Conservation (phyloP, 2,797 vertebrate species). For the Selene dorsalis region DNA sequence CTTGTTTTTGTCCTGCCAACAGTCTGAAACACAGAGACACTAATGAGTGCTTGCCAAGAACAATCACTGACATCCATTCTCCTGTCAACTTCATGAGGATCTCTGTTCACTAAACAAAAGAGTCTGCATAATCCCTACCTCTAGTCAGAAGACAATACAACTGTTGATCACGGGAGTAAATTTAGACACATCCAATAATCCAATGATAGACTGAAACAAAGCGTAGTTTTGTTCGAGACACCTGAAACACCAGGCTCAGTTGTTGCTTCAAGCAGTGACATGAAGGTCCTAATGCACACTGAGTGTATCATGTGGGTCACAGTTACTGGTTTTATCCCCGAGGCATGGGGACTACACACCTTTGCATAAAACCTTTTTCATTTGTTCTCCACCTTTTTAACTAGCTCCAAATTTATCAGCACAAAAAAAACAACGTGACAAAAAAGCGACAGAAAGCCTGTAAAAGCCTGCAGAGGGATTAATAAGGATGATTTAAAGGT, state of each 20-base stretch:
- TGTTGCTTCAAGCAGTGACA: constrained; percentile 7
- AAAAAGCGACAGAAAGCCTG: constrained; percentile 40
- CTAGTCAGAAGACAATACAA: not conserved
- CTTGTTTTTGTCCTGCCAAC: too few species aligned
- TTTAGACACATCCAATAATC: not conserved
- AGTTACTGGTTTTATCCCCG: constrained; percentile 20
- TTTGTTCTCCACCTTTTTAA: constrained; percentile 48
- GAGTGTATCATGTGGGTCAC: not conserved
- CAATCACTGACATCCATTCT: not conserved
- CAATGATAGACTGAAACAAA: not conserved
- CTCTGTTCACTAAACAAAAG: not conserved
- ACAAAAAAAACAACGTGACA: constrained; percentile 20
- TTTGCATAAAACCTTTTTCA: constrained; percentile 38
- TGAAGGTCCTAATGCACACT: not conserved
- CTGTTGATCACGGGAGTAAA: not conserved
- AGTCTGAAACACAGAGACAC: not conserved
- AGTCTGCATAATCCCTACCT: not conserved
- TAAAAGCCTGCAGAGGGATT: constrained; percentile 57
- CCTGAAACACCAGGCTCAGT: too few species aligned
- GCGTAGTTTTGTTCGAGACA: too few species aligned
- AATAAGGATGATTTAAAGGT: constrained; percentile 69
- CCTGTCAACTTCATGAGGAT: not conserved
- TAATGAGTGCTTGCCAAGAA: too few species aligned
- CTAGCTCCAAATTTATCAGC: constrained; percentile 12
- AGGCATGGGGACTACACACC: constrained; percentile 19